phyloP scores from a whole-genome alignment of 2,888 invertebrate species.

The Phania funesta region DNA sequence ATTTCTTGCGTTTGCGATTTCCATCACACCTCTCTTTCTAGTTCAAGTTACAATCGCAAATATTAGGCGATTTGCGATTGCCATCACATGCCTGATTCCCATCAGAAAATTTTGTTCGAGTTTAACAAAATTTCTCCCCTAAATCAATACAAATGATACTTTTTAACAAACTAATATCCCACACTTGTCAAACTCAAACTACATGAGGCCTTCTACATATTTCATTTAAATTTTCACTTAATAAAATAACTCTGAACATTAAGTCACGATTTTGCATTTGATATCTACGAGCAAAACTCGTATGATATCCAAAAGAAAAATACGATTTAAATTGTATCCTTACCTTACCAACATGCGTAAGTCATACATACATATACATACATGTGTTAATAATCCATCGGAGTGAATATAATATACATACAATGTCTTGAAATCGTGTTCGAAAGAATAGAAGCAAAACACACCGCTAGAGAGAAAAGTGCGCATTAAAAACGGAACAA shows the following conservation, averaged over 20 bases:
- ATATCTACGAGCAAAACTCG: neutral
- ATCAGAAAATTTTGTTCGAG: too few relatives aligned
- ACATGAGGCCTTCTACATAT: slow-evolving; percentile 12
- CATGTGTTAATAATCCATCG: slow-evolving; percentile 41
- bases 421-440: slow-evolving; percentile 10
- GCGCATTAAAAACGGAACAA: too few relatives aligned
- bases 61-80: too few relatives aligned
- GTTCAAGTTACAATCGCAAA: too few relatives aligned
- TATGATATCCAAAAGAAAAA: neutral
- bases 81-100: too few relatives aligned
- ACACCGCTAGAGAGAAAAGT: neutral
- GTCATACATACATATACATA: too few relatives aligned
- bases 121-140: too few relatives aligned
- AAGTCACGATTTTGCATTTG: slow-evolving; percentile 48
- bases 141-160: too few relatives aligned
- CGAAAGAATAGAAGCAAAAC: too few relatives aligned
- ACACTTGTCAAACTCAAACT: slow-evolving; percentile 12
- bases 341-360: slow-evolving; percentile 43
- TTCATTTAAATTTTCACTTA: neutral
- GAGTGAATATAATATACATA: neutral
- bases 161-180: slow-evolving; percentile 11
- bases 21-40: too few relatives aligned
- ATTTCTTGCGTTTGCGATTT: too few relatives aligned
- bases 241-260: slow-evolving; percentile 19
- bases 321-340: slow-evolving; percentile 27